These are phyloP conservation scores for Oreocharis arfaki DNA, from an alignment of 2,113 vertebrate genomes.

Conservation along the genomic window DNA sequence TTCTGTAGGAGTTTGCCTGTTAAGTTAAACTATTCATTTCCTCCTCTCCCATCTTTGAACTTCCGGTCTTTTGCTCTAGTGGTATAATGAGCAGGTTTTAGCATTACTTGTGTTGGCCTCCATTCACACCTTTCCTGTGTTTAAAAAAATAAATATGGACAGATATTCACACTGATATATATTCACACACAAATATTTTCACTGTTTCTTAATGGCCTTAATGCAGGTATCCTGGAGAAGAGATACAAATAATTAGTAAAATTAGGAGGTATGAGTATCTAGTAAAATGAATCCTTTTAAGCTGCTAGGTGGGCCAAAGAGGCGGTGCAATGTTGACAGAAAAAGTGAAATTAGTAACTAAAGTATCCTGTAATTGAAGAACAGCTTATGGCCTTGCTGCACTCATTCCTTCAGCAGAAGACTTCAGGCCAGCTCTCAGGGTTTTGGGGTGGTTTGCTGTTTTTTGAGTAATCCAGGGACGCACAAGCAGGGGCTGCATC, in stretches of 20 bases:
- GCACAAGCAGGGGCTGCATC: accelerated
- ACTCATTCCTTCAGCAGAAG: background rate
- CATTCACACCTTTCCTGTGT: background rate
- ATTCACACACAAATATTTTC: no score
- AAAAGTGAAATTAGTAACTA: background rate
- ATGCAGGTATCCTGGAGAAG: background rate
- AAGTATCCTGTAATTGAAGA: background rate
- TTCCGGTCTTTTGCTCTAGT: background rate
- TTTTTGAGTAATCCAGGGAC: background rate
- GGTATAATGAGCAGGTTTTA: background rate
- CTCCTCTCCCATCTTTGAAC: background rate
- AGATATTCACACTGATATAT: background rate
- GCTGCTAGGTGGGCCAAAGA: background rate
- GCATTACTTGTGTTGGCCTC: accelerated
- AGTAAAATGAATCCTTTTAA: background rate
- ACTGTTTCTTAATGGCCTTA: background rate
- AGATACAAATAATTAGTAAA: background rate
- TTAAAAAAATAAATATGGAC: background rate
- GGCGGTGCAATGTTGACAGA: accelerated
- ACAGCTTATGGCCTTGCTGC: background rate
- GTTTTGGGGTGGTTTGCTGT: background rate
- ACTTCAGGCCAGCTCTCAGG: background rate
- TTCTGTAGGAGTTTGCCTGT: background rate
- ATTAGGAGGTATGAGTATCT: background rate
- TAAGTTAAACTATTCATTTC: background rate